Base-by-base conservation (phyloP, 1,140 invertebrate genomes). In the Grapholita molesta region DNA sequence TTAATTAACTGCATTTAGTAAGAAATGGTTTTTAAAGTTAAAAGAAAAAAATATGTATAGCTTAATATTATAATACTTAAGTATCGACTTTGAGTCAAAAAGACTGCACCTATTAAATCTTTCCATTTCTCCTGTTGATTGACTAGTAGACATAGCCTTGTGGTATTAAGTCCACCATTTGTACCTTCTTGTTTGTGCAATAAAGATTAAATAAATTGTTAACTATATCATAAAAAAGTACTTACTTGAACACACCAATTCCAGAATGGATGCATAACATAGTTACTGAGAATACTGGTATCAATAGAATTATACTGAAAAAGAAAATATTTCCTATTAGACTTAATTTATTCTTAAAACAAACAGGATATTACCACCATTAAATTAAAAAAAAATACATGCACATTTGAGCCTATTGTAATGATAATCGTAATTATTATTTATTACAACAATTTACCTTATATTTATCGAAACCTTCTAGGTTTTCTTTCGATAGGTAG, bases 261-360 rank as follows among this genome's bases (percentile, higher is more conserved):
- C 98, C 98, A 99, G 92, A 99, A 99, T 25, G 98, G 98, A 88
- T 99, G 98, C 97, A 98, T 99, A 79, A 99, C 94, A 95, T 99
- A 99, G 67, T 96, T 96, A 85, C 97, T 98, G 9, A 99, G 93
- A 55, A 97, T 95, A 90, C 97, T 98, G 6, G 97, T 99, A 89
- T 99, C 98, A 79, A 98, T 93, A 53, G 96, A 97, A 89, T 95
- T 98, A 85, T 99, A 99, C 97, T 99, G 94, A 84, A 96, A 96
- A 81, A 73, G 83, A 86, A 88, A 70, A 66, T 68, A 64, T 35
- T 65, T 18, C 8, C 18, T 21, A 38, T 12, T 24, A 35, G 9
- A 35, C 8, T 2, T n/a, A n/a, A 25, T n/a, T 64, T 28, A 15
- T 23, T 30, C 15, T 64, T n/a, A 5, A 64, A 12, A 8, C 25